Evolutionary conservation across 2,113 vertebrate genomes (phyloP).

Genomic region (Lepisosteus osseus): DNA sequence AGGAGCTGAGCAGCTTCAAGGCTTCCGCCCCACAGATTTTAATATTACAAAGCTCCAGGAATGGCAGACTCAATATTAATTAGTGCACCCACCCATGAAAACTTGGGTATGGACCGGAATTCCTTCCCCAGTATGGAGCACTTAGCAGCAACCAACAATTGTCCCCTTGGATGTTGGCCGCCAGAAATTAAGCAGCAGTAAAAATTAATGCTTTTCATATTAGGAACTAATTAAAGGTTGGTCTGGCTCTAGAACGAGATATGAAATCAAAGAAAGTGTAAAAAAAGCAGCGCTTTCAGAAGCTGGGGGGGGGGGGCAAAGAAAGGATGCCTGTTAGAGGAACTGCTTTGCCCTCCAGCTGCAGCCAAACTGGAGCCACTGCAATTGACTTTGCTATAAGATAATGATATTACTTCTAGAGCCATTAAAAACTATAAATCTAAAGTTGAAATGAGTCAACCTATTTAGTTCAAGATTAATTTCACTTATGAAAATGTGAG

Average conservation of each 20-base stretch:
- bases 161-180: constrained; percentile 75
- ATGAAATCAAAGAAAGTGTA: constrained; percentile 66
- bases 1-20: constrained; percentile 69
- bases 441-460: constrained; percentile 72
- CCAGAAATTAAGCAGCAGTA: constrained; percentile 84
- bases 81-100: constrained; percentile 83
- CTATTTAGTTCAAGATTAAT: constrained; percentile 60
- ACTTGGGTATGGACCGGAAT: constrained; percentile 71
- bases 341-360: constrained; percentile 77
- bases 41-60: constrained; percentile 67
- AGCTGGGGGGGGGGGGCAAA: constrained; percentile 77
- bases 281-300: constrained; percentile 71
- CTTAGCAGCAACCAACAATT: constrained; percentile 76
- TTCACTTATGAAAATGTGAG: constrained; percentile 87
- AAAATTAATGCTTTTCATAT: constrained; percentile 89
- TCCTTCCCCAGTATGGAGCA: constrained; percentile 74
- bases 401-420: constrained; percentile 87
- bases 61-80: constrained; percentile 79
- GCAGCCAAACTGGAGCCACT: constrained; percentile 81
- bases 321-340: constrained; percentile 80
- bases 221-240: constrained; percentile 86
- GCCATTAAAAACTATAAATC: constrained; percentile 84
- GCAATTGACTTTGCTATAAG: constrained; percentile 84
- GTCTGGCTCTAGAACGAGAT: constrained; percentile 78
- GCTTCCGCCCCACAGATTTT: constrained; percentile 72